Percentiles rank a stretch among this genome's conserved stretches.
Conservation (phyloP, 2,113 vertebrate species). For the Tragelaphus imberbis region DNA sequence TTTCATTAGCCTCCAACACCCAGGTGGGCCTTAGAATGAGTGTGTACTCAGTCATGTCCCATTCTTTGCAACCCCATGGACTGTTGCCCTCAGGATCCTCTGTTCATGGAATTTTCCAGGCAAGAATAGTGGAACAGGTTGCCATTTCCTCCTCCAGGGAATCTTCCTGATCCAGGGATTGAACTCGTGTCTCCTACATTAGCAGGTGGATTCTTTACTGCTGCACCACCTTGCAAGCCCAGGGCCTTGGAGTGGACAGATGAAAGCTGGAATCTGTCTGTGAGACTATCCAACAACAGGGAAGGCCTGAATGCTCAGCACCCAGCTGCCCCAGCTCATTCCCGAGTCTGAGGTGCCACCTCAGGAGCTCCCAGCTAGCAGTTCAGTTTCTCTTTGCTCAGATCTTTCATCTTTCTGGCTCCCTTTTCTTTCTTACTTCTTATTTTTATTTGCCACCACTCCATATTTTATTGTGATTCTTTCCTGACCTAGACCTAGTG, state of each 20-base stretch:
- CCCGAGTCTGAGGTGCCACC: background rate
- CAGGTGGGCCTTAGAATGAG: background rate
- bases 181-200: background rate
- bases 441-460: background rate
- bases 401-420: background rate
- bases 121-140: background rate
- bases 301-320: background rate
- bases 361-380: background rate
- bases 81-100: background rate
- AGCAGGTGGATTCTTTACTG: background rate
- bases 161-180: background rate
- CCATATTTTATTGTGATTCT: background rate
- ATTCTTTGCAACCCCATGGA: background rate
- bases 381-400: background rate
- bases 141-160: background rate
- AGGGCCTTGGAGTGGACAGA: background rate
- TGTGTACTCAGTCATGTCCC: background rate
- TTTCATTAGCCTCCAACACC: background rate
- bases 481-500: background rate
- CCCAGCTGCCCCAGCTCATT: background rate
- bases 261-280: background rate
- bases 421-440: background rate
- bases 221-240: background rate
- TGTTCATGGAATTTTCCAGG: background rate
- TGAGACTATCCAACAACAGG: background rate